phyloP scores from a whole-genome alignment of 2,113 vertebrate genomes.

The Apistogramma diplotaenia region DNA sequence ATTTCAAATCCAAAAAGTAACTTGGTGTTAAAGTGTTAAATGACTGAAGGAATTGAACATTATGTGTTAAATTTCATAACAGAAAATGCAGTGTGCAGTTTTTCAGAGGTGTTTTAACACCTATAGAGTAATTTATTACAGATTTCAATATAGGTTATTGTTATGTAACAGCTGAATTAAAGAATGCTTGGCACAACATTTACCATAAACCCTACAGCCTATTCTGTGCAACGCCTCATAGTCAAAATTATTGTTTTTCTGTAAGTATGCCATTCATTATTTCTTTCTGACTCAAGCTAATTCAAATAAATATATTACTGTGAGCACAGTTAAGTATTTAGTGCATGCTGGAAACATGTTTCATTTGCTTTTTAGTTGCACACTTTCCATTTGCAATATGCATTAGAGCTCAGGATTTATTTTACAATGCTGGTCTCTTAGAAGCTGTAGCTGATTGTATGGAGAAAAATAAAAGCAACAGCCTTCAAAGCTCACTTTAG shows the following conservation, averaged over 20 bases:
- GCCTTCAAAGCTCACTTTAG: conserved; percentile 35
- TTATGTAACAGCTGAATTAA: background rate
- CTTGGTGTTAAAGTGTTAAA: background rate
- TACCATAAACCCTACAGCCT: background rate
- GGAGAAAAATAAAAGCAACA: conserved; percentile 8
- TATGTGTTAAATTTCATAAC: background rate
- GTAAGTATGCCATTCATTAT: background rate
- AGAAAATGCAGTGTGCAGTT: background rate
- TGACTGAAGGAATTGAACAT: background rate
- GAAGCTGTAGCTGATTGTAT: background rate
- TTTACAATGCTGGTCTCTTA: background rate
- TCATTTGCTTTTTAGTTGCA: background rate
- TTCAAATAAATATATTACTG: background rate
- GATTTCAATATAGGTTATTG: background rate
- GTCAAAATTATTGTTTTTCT: background rate
- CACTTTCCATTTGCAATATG: conserved; percentile 7
- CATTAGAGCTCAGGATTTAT: background rate
- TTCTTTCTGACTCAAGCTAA: background rate
- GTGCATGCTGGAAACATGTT: background rate
- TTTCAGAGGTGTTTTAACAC: background rate
- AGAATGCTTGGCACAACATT: background rate
- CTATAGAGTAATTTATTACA: background rate
- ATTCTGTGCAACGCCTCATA: background rate
- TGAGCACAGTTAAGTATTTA: background rate
- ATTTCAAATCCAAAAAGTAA: background rate